Conservation (phyloP, 2,113 vertebrate species). For the Plestiodon gilberti region DNA sequence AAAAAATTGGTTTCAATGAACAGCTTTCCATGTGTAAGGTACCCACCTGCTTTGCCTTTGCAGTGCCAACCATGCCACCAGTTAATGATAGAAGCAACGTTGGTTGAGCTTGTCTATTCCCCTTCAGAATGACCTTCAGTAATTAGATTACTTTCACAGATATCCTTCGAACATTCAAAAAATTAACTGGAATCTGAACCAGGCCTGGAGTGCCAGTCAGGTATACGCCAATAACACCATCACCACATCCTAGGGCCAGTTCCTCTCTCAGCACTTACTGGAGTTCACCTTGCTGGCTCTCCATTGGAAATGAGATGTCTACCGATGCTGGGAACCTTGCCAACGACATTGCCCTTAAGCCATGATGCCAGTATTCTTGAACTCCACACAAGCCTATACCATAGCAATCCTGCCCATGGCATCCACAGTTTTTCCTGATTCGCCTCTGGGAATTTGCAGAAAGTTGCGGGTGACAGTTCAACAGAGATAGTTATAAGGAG, state of each 20-base stretch:
- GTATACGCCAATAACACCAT: neutral
- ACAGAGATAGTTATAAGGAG: neutral
- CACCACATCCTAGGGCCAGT: neutral
- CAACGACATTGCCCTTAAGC: neutral
- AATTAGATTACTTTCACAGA: neutral
- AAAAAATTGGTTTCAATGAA: neutral
- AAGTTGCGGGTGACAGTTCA: neutral
- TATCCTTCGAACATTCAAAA: neutral
- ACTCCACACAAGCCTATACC: neutral
- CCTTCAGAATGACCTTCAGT: neutral
- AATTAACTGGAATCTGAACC: neutral
- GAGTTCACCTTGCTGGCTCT: neutral
- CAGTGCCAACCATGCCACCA: neutral
- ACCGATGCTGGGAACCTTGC: neutral
- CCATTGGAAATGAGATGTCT: neutral
- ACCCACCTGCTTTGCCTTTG: neutral
- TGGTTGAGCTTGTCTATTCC: neutral
- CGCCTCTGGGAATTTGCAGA: neutral
- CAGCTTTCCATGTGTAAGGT: neutral
- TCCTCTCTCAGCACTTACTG: neutral
- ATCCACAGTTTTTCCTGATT: neutral
- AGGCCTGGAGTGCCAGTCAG: neutral
- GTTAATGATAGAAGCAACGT: neutral
- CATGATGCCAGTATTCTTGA: neutral
- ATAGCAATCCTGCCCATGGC: neutral